phyloP scores from a whole-genome alignment of 2,797 vertebrate species.

The Anabacerthia variegaticeps region DNA sequence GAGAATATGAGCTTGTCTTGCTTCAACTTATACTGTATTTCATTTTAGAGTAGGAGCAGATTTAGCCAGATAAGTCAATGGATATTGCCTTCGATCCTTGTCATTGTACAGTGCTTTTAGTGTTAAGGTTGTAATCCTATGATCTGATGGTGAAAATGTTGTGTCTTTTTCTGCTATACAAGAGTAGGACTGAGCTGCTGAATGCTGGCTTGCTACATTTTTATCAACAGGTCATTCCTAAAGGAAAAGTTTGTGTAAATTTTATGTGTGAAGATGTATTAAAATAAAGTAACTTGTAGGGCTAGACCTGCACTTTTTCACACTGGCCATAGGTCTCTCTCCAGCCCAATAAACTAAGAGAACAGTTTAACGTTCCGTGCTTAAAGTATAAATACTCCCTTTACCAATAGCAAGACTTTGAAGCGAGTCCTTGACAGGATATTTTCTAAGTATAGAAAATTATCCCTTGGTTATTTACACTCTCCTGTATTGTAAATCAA shows the following conservation, averaged over 20 bases:
- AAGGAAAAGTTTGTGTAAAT: background rate
- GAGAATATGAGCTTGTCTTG: background rate
- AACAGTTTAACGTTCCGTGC: background rate
- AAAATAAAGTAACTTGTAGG: background rate
- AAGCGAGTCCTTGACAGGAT: background rate
- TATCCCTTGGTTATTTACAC: background rate
- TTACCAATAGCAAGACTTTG: background rate
- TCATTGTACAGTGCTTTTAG: accelerated
- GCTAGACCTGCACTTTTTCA: background rate
- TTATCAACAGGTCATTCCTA: background rate
- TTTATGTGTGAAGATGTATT: background rate
- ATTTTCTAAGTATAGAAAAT: background rate
- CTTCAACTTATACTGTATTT: background rate
- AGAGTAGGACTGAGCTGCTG: background rate
- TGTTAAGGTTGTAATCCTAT: background rate
- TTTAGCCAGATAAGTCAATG: background rate
- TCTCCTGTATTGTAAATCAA: background rate
- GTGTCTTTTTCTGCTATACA: background rate
- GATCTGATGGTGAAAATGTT: background rate
- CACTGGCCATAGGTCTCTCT: background rate
- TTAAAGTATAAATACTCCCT: background rate
- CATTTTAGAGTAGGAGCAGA: background rate
- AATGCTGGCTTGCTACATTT: background rate
- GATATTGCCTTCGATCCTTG: background rate
- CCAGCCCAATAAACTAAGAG: background rate